A percentile compares a stretch with the other conserved stretches of the same genome.
Conservation (phyloP, 2,113 vertebrate genomes). For the Illadopsis cleaveri region DNA sequence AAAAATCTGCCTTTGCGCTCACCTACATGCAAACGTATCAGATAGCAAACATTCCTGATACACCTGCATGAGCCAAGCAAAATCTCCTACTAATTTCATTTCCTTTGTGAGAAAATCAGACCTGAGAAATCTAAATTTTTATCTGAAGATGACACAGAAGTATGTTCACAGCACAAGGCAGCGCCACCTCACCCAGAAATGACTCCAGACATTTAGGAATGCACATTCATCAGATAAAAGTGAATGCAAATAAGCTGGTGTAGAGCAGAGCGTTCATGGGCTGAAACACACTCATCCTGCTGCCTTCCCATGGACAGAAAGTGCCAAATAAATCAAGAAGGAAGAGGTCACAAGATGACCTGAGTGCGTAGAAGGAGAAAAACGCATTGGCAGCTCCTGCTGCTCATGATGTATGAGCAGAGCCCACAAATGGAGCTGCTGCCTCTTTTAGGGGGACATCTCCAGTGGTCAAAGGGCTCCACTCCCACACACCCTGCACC, state of each 20-base stretch:
- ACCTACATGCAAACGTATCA: not conserved
- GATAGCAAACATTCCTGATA: not conserved
- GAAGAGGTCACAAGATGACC: not conserved
- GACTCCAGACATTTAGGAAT: not conserved
- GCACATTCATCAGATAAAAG: not conserved
- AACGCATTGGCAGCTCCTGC: not conserved
- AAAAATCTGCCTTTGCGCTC: not conserved
- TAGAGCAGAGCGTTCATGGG: not conserved
- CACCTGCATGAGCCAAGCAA: not conserved
- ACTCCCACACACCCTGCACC: fast-evolving
- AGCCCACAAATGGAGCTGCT: not conserved
- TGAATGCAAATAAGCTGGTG: not conserved
- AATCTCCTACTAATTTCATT: not conserved
- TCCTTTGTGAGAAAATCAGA: not conserved
- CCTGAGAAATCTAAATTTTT: not conserved
- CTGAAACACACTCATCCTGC: not conserved
- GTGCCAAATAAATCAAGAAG: constrained; percentile 14
- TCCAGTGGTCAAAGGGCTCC: not conserved
- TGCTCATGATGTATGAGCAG: fast-evolving
- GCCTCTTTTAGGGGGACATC: not conserved
- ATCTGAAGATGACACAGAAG: not conserved
- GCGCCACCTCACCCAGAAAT: not conserved
- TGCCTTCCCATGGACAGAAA: not conserved
- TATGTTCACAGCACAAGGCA: not conserved
- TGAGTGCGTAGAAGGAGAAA: not conserved